Conservation (phyloP, 1,140 invertebrate species). For the Drosophila serrata region DNA sequence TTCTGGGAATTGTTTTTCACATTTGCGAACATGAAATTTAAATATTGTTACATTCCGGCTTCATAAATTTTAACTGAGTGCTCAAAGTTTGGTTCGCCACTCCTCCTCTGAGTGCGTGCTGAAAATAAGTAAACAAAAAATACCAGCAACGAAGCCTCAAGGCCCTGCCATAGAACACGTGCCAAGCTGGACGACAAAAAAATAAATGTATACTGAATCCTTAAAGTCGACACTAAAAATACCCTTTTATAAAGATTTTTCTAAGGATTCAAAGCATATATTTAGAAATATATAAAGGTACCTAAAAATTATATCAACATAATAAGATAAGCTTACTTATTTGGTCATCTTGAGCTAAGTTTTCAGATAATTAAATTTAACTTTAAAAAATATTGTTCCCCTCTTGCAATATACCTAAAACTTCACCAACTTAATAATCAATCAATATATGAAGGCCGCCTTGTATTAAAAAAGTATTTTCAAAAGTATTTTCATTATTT, state of each 20-base stretch:
- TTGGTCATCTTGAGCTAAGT: no score
- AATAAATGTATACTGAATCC: neutral
- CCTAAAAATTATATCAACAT: neutral
- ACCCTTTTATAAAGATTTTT: neutral
- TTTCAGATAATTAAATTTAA: neutral
- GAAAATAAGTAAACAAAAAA: conserved; percentile 44
- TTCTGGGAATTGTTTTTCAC: conserved; percentile 11
- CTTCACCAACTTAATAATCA: neutral
- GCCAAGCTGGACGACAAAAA: conserved; percentile 22
- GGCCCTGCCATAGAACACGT: conserved; percentile 35
- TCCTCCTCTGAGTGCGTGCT: conserved; percentile 12
- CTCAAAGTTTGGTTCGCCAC: conserved; percentile 33
- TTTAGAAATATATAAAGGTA: neutral
- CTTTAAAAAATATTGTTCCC: neutral
- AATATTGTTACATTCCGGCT: conserved; percentile 25
- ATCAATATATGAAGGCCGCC: neutral
- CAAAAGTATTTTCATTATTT: neutral
- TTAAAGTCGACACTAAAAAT: conserved; percentile 11
- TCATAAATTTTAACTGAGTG: conserved; percentile 47
- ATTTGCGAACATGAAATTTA: conserved; percentile 28
- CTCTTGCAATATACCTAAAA: neutral
- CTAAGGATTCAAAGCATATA: neutral
- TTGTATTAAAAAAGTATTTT: neutral
- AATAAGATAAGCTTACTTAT: neutral
- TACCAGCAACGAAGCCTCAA: conserved; percentile 12